These are phyloP conservation scores for Polydrusus tereticollis DNA, from an alignment of 2,888 invertebrate species.

Conservation along the genomic window DNA sequence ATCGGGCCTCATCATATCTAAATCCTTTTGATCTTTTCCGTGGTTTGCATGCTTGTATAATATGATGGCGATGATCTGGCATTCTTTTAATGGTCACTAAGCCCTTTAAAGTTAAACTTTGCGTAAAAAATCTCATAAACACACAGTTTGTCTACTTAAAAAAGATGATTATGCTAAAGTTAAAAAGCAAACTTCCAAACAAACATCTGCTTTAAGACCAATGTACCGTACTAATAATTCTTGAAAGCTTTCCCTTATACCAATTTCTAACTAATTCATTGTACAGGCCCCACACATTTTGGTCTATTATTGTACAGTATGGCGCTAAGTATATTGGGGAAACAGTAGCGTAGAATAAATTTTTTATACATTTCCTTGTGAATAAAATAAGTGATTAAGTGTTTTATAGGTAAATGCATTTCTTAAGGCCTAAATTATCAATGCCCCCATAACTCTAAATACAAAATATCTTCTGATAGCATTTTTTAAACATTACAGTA, in stretches of 20 bases:
- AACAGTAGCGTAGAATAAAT: slow-evolving; percentile 24
- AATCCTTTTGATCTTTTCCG: too few species aligned
- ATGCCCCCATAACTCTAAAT: too few species aligned
- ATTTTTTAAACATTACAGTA: too few species aligned
- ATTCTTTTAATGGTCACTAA: too few species aligned
- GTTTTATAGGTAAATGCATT: too few species aligned
- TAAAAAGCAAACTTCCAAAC: slow-evolving; percentile 8
- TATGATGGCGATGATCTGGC: too few species aligned
- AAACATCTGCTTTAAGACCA: slow-evolving; percentile 27
- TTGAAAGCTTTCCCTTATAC: slow-evolving; percentile 29
- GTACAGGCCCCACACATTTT: slow-evolving; percentile 31
- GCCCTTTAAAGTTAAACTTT: too few species aligned
- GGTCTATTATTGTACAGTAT: slow-evolving; percentile 22
- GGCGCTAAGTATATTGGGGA: slow-evolving; percentile 39
- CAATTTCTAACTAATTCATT: slow-evolving; percentile 32
- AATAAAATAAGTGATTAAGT: too few species aligned
- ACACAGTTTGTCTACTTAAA: neutral
- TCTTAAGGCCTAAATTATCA: too few species aligned
- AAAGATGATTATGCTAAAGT: slow-evolving; percentile 20
- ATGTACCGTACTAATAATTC: slow-evolving; percentile 34
- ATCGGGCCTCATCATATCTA: too few species aligned
- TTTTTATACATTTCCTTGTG: neutral
- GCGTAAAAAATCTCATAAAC: neutral
- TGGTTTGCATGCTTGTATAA: too few species aligned
- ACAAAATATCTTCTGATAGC: too few species aligned